Conservation (phyloP, 2,113 vertebrate species). For the Circaetus cinerascens region DNA sequence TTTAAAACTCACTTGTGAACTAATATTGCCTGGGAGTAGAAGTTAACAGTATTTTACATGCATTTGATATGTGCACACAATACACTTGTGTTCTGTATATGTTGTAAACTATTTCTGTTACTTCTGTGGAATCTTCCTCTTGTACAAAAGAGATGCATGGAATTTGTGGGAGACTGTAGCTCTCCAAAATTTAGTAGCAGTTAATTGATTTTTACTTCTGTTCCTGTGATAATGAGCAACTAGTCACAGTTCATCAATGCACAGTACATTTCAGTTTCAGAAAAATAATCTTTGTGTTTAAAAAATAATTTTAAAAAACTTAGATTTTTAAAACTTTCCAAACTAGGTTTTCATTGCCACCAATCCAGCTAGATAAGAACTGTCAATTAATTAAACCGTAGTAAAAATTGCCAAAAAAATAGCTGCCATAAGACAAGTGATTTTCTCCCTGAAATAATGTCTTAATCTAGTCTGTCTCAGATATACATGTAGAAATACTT, state of each 20-base stretch:
- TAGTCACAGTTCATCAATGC: not conserved
- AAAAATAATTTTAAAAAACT: not conserved
- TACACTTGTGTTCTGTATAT: not conserved
- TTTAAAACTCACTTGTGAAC: not conserved
- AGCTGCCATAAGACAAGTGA: not conserved
- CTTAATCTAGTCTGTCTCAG: not conserved
- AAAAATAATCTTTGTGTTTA: not conserved
- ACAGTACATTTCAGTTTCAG: not conserved
- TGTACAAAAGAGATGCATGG: not conserved
- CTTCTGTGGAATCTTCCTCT: not conserved
- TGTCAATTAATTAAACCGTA: not conserved
- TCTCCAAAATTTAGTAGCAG: not conserved
- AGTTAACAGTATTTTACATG: not conserved
- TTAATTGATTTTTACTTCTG: not conserved
- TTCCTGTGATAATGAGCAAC: not conserved
- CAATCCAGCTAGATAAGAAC: not conserved
- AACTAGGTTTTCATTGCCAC: not conserved
- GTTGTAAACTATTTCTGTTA: not conserved
- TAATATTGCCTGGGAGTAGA: not conserved
- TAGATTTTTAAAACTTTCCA: not conserved
- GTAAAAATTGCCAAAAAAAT: not conserved
- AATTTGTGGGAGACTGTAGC: not conserved
- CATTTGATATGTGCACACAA: not conserved
- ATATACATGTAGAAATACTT: not conserved
- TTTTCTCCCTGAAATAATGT: not conserved